Conservation (phyloP, 1,140 invertebrate species). For the Tetramorium alpestre region DNA sequence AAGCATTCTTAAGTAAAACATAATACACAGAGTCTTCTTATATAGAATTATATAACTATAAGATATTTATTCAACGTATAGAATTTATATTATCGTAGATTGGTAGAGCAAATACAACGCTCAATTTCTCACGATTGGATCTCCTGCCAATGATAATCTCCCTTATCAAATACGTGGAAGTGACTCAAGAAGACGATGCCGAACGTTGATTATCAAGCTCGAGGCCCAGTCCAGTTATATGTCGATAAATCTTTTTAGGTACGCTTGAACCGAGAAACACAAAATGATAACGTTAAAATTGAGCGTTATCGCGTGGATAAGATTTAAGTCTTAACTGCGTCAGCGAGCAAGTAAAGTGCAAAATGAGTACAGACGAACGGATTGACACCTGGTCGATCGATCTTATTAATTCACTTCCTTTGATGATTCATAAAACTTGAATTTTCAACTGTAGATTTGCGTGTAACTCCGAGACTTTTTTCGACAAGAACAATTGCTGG, state of each 20-base stretch:
- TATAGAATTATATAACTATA: background rate
- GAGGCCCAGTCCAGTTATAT: constrained; percentile 16
- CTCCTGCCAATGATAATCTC: constrained; percentile 10
- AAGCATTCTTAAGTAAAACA: background rate
- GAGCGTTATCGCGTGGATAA: constrained; percentile 51
- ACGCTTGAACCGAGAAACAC: constrained; percentile 46
- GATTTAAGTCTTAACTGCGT: background rate
- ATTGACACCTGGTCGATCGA: constrained; percentile 52
- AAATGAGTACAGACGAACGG: constrained; percentile 59
- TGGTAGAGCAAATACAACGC: background rate
- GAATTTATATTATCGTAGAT: background rate
- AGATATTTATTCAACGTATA: background rate
- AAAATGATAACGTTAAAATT: constrained; percentile 1
- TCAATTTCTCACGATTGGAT: constrained; percentile 39
- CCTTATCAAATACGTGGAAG: constrained; percentile 27
- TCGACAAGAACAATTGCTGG: background rate
- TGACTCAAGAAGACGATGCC: constrained; percentile 23
- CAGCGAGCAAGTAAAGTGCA: constrained; percentile 50
- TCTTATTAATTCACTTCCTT: constrained; percentile 37
- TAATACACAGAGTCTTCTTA: background rate
- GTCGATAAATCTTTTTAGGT: constrained; percentile 51
- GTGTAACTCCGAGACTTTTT: background rate
- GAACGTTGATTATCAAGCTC: constrained; percentile 25
- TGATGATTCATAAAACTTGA: constrained; percentile 60
- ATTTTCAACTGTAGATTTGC: background rate